Conservation (phyloP, 2,888 invertebrate genomes). For the Auanema freiburgensis region DNA sequence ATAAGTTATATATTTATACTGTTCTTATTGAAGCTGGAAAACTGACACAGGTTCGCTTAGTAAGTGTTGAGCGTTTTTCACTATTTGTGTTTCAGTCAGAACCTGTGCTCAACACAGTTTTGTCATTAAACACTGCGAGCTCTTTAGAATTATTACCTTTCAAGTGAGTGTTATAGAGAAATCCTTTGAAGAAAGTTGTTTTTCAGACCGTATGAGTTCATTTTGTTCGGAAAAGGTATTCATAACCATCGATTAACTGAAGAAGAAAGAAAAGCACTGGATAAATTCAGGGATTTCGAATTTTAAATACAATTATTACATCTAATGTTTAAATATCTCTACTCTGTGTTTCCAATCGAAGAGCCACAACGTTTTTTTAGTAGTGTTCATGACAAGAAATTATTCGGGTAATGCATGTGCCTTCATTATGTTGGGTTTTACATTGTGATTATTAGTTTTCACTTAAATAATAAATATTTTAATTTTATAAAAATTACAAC, state of each 20-base stretch:
- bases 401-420: no score
- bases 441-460: no score
- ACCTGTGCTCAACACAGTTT: constrained; percentile 25
- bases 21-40: constrained; percentile 15
- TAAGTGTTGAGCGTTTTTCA: not conserved
- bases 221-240: constrained; percentile 36
- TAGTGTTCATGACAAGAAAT: no score
- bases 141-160: constrained; percentile 32
- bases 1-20: constrained; percentile 5
- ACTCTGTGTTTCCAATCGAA: constrained; percentile 9
- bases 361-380: no score
- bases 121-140: constrained; percentile 21
- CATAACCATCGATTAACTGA: constrained; percentile 30
- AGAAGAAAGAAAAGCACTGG: constrained; percentile 32
- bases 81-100: constrained; percentile 19
- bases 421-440: no score
- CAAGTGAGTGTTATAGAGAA: constrained; percentile 19
- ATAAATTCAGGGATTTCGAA: constrained; percentile 37
- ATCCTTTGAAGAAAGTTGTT: not conserved
- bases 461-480: no score
- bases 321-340: constrained; percentile 3
- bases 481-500: no score
- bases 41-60: constrained; percentile 3
- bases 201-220: constrained; percentile 36
- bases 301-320: constrained; percentile 17